Conservation (phyloP, 1,140 invertebrate species). For the Frieseomelitta varia region DNA sequence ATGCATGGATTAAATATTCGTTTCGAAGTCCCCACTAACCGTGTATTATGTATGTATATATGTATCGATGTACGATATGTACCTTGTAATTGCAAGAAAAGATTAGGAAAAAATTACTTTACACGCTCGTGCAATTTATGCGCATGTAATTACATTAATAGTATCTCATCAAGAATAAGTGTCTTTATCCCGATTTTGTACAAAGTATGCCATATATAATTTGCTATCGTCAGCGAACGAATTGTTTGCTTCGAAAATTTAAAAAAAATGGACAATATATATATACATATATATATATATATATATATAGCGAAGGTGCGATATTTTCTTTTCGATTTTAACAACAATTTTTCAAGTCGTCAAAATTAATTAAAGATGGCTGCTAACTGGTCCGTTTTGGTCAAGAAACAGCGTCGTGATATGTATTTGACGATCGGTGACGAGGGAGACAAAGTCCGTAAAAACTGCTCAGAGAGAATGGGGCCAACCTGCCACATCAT, state of each 20-base stretch:
- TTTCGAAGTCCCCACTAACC: slow-evolving; percentile 9
- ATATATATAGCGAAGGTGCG: no score
- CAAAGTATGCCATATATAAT: background rate
- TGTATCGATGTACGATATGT: background rate
- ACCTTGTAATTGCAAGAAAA: background rate
- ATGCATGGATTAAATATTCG: slow-evolving; percentile 40
- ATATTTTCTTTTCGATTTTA: no score
- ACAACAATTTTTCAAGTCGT: background rate
- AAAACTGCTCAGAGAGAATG: slow-evolving; percentile 54
- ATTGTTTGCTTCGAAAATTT: background rate
- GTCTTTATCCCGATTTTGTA: background rate
- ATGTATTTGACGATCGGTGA: background rate
- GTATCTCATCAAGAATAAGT: background rate
- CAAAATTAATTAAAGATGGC: background rate
- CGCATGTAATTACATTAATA: no score
- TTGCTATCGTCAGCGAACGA: background rate
- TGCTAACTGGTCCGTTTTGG: background rate
- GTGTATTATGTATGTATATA: no score
- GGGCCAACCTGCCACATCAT: slow-evolving; percentile 75
- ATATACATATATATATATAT: no score
- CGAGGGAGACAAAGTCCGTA: background rate
- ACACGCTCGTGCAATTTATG: background rate
- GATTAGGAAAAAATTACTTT: background rate
- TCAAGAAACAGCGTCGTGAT: background rate
- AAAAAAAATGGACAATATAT: no score